Evolutionary conservation across 2,113 vertebrate genomes (phyloP).

Genomic region (Cephalopholis sonnerati): DNA sequence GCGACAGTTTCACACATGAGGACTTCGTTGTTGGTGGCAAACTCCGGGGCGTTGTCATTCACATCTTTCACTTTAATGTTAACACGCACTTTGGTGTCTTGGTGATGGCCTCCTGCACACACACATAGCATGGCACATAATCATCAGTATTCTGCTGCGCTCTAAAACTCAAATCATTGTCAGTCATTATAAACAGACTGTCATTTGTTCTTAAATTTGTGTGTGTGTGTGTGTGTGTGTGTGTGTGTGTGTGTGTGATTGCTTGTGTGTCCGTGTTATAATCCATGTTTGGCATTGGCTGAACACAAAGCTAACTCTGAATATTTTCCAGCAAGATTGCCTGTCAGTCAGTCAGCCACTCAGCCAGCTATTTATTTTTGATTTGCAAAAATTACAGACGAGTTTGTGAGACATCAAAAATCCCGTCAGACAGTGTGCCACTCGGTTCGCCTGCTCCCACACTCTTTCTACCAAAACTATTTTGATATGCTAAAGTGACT

Average conservation of each 20-base stretch:
- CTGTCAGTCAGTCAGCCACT: slow-evolving; percentile 55
- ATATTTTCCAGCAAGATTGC: slow-evolving; percentile 33
- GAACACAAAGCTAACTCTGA: slow-evolving; percentile 30
- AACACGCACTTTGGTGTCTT: slow-evolving; percentile 94
- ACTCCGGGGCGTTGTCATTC: slow-evolving; percentile 96
- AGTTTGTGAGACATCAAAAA: slow-evolving; percentile 40
- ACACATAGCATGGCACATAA: slow-evolving; percentile 19
- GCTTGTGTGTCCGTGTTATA: slow-evolving; percentile 19
- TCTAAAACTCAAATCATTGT: slow-evolving; percentile 4
- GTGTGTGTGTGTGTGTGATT: not conserved
- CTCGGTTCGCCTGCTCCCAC: not conserved
- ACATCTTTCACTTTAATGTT: slow-evolving; percentile 93
- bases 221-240: slow-evolving; percentile 6
- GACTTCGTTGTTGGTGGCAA: slow-evolving; percentile 91
- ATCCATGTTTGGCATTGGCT: slow-evolving; percentile 15
- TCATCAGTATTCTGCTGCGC: not conserved
- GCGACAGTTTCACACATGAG: slow-evolving; percentile 93
- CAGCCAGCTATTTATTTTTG: slow-evolving; percentile 44
- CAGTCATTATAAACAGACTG: slow-evolving; percentile 32
- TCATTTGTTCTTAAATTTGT: slow-evolving; percentile 13
- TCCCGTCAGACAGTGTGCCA: slow-evolving; percentile 14
- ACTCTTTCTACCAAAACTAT: not conserved
- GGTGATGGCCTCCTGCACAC: slow-evolving; percentile 90
- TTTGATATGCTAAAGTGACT: slow-evolving; percentile 23
- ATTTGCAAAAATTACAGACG: slow-evolving; percentile 46